Percentiles rank a stretch among this genome's conserved stretches.
Conservation (phyloP, 2,797 vertebrate genomes). For the Pipistrellus kuhlii region DNA sequence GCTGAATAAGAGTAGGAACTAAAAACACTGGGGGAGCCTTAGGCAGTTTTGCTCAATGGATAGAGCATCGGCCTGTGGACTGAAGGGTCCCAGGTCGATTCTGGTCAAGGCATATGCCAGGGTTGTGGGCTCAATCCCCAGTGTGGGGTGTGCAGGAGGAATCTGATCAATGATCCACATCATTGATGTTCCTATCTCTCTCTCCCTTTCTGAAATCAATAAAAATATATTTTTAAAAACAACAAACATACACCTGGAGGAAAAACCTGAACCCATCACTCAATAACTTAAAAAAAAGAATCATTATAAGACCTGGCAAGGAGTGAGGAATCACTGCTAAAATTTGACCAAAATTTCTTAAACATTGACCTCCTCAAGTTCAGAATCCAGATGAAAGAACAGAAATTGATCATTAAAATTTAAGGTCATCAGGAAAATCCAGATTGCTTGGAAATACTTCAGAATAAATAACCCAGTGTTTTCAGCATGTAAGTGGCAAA, state of each 20-base stretch:
- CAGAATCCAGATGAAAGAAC: not conserved
- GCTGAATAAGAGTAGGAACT: not conserved
- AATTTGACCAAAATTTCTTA: not conserved
- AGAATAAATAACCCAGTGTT: not conserved
- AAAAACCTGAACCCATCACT: not conserved
- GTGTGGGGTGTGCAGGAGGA: no score
- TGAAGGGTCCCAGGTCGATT: no score
- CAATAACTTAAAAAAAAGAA: not conserved
- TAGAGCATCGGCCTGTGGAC: no score
- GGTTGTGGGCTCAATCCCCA: no score
- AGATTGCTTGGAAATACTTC: not conserved
- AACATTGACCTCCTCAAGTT: not conserved
- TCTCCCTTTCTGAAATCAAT: no score
- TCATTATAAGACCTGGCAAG: not conserved
- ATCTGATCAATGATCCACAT: no score
- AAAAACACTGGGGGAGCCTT: not conserved
- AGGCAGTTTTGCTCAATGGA: no score
- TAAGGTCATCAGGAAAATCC: not conserved
- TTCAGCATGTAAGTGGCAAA: slow-evolving; percentile 6
- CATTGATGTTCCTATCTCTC: no score
- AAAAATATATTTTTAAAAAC: no score
- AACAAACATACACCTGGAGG: not conserved
- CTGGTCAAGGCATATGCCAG: no score
- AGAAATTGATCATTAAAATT: not conserved
- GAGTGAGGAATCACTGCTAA: not conserved